These are phyloP conservation scores for Gymnogyps californianus DNA, from an alignment of 2,113 vertebrate species.

Conservation along the genomic window DNA sequence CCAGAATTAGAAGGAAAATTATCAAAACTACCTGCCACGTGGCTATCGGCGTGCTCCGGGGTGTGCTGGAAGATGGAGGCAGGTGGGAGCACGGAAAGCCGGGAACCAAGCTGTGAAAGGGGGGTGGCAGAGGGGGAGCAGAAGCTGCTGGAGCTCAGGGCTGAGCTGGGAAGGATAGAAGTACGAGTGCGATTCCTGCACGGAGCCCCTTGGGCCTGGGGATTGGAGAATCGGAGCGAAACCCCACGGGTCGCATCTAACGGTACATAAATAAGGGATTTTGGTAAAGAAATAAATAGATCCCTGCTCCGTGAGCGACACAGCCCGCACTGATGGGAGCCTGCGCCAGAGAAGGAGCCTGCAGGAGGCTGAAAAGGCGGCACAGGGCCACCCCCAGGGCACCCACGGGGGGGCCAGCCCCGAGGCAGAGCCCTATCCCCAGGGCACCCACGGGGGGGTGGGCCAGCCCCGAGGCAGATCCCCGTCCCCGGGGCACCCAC, in stretches of 20 bases:
- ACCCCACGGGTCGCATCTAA: slow-evolving; percentile 57
- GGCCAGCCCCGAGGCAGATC: neutral
- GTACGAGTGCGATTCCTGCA: fast-evolving
- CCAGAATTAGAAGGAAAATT: neutral
- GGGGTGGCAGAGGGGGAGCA: neutral
- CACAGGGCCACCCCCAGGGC: fast-evolving
- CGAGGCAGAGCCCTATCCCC: too few relatives aligned
- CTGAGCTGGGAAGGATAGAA: neutral
- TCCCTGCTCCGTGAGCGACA: fast-evolving
- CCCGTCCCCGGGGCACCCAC: neutral
- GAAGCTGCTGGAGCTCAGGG: neutral
- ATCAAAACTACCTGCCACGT: neutral
- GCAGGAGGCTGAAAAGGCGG: neutral
- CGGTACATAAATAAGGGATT: neutral
- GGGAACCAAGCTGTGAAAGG: neutral
- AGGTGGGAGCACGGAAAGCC: neutral
- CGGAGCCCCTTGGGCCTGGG: neutral
- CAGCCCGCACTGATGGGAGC: fast-evolving
- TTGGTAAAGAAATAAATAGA: neutral
- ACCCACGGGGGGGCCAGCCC: fast-evolving
- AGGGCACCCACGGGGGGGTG: too few relatives aligned
- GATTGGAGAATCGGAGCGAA: neutral
- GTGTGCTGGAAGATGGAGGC: neutral
- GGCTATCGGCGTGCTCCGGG: fast-evolving
- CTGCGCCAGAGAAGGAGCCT: fast-evolving